Evolutionary conservation across 35 echinoderm and acorn worm species (phyloP).

Genomic region (Holothuria glaberrima): DNA sequence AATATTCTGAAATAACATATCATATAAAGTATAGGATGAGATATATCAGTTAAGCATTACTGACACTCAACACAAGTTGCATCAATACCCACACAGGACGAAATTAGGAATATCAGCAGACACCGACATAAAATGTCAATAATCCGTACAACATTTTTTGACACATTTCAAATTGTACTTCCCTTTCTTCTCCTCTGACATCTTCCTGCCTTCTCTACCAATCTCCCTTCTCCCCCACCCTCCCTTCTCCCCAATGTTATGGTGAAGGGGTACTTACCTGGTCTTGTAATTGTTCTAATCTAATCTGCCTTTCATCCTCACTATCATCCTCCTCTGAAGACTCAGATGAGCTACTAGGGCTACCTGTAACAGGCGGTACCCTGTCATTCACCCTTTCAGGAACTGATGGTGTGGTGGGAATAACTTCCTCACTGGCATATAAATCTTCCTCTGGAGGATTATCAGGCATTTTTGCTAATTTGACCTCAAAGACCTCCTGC

Average conservation of each 20-base stretch:
- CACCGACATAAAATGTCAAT: too few relatives aligned
- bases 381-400: constrained; percentile 48
- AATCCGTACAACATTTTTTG: too few relatives aligned
- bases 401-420: neutral
- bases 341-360: constrained; percentile 27
- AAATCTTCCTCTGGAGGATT: constrained; percentile 75
- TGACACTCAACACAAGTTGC: too few relatives aligned
- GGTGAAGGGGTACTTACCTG: constrained; percentile 61
- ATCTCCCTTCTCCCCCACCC: neutral
- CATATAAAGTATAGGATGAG: too few relatives aligned
- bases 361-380: constrained; percentile 60
- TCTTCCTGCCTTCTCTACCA: too few relatives aligned
- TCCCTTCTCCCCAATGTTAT: neutral
- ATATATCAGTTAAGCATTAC: too few relatives aligned
- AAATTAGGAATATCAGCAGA: too few relatives aligned
- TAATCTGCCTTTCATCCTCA: constrained; percentile 92
- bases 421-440: constrained; percentile 64
- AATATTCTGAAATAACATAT: too few relatives aligned
- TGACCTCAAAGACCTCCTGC: constrained; percentile 98
- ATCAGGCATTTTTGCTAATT: constrained; percentile 99
- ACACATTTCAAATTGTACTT: too few relatives aligned
- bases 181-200: too few relatives aligned
- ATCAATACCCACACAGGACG: too few relatives aligned
- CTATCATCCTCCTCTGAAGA: constrained; percentile 80
- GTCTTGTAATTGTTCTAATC: constrained; percentile 92